Percentiles rank a stretch among this genome's conserved stretches.
Evolutionary conservation across 2,888 invertebrate species (phyloP).

Genomic region (Eueremaeus valkanovi): DNA sequence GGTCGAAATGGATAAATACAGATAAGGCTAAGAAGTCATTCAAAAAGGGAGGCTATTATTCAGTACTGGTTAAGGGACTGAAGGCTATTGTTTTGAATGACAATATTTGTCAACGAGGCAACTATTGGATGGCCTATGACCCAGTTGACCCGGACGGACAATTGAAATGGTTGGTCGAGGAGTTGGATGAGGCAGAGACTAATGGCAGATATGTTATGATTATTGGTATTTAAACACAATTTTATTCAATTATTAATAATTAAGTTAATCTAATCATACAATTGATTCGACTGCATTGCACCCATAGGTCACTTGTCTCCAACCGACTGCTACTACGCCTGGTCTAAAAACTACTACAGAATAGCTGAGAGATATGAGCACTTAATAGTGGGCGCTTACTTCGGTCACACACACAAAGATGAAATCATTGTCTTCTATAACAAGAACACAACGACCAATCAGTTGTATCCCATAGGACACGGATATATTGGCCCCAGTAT

Average conservation of each 20-base stretch:
- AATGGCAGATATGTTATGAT: slow-evolving; percentile 92
- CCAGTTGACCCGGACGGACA: slow-evolving; percentile 94
- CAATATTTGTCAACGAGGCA: slow-evolving; percentile 93
- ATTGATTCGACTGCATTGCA: neutral
- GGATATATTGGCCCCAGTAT: slow-evolving; percentile 17
- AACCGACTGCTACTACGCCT: slow-evolving; percentile 13
- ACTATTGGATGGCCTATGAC: slow-evolving; percentile 91
- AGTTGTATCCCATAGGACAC: neutral
- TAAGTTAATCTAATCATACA: neutral
- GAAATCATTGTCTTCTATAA: slow-evolving; percentile 32
- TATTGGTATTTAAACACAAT: slow-evolving; percentile 61
- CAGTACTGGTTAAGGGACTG: slow-evolving; percentile 81
- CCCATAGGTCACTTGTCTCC: slow-evolving; percentile 28
- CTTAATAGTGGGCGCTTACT: slow-evolving; percentile 6
- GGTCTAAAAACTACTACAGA: slow-evolving; percentile 35
- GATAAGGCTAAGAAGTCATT: slow-evolving; percentile 9
- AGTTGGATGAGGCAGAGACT: slow-evolving; percentile 87
- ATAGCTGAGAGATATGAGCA: slow-evolving; percentile 35
- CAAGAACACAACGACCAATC: neutral
- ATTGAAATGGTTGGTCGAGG: slow-evolving; percentile 89
- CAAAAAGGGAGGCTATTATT: slow-evolving; percentile 61
- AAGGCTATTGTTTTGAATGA: slow-evolving; percentile 89
- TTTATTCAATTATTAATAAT: neutral
- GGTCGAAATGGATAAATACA: slow-evolving; percentile 38
- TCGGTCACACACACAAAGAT: slow-evolving; percentile 37